Base-by-base conservation (phyloP, 2,113 vertebrate species). In the Elachura formosa region DNA sequence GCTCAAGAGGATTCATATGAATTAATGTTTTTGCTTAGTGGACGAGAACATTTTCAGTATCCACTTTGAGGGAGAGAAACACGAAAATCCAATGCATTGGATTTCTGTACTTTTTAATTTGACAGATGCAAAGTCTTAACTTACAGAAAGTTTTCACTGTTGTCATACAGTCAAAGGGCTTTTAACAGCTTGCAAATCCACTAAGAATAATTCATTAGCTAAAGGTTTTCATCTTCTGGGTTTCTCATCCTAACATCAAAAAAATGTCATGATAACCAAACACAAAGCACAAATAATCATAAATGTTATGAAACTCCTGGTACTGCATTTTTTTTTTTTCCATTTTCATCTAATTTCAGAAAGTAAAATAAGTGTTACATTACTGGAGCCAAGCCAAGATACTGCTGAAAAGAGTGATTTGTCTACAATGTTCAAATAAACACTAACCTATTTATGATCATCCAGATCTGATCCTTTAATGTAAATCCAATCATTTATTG, bases 201-300 rank as follows among this genome's bases (percentile, higher is more conserved):
- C 61, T 61, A 75, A 84, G 91, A 93, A 91, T 93, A 96, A 97
- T 96, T 95, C 67, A 94, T 95, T 93, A 91, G 62, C 58, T 85
- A 73, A 73, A 10, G 1, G 71, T 82, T 93, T 94, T 93, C 41
- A 83, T 96, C 89, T 85, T 75, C 77, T 69, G 61, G 4, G 49
- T 73, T 94, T 93, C 84, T 94, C 51, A 64, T 91, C 59, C 84
- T 74, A 54, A 48, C 77, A 66, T 85, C 43, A 26, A 66, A 88
- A 87, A 84, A 84, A 66, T 29, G 81, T 66, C 74, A 91, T 0
- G 41, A 84, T 87, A 92, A 94, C 36, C n/a, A 94, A 82, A 92
- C 91, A 1, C 58, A 95, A 87, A 85, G 63, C 59, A 85, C 74
- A 93, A 93, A 80, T 73, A 76, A 87, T 91, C 62, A n/a, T 68